Percentiles rank a stretch among this genome's conserved stretches.
Conservation (phyloP, 2,797 vertebrate species). For the Clarias laeviceps region DNA sequence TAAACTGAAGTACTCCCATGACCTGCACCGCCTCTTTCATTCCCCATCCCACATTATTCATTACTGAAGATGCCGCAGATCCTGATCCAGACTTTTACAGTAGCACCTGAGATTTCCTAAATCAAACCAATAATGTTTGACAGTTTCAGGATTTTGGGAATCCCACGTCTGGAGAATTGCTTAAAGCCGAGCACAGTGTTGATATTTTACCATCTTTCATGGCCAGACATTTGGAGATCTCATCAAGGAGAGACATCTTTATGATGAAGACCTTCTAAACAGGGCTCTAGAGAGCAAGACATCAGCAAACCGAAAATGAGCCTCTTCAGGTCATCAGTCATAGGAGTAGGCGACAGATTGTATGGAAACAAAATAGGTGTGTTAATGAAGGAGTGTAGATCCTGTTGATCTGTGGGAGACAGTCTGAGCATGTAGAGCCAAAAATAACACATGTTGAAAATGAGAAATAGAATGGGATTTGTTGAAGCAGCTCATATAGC, state of each 20-base stretch:
- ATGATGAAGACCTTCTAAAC: not conserved
- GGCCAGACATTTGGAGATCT: conserved; percentile 24
- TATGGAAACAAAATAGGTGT: not conserved
- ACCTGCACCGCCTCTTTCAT: not conserved
- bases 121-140: not conserved
- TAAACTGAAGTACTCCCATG: not conserved
- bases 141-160: not conserved
- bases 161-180: not conserved
- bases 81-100: conserved; percentile 20
- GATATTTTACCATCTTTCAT: not conserved
- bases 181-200: not conserved
- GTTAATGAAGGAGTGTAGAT: not conserved
- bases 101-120: not conserved
- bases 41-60: not conserved
- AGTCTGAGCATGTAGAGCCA: not conserved
- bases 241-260: not conserved
- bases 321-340: not conserved
- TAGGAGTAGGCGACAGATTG: not conserved
- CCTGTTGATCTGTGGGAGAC: not conserved
- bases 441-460: not conserved
- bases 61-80: not conserved
- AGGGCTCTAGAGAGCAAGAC: not conserved
- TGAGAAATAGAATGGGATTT: not conserved
- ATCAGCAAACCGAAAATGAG: not conserved
- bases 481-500: not conserved